Evolutionary conservation across 2,888 invertebrate genomes (phyloP).

Genomic region (Mylabris sibirica): DNA sequence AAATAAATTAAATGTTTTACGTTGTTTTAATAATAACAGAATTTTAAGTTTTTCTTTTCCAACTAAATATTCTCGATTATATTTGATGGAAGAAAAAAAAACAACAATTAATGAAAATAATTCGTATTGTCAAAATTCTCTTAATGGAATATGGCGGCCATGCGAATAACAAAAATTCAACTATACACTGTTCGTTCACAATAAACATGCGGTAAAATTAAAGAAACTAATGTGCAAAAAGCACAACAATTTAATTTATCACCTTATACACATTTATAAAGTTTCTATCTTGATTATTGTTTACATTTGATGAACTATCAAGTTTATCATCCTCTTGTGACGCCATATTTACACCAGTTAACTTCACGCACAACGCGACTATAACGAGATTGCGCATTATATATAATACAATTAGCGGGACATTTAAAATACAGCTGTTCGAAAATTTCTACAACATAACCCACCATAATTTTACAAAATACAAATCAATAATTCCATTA

Average conservation of each 20-base stretch:
- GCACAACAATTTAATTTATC: conserved; percentile 57
- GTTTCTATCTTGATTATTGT: conserved; percentile 57
- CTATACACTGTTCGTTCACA: conserved; percentile 55
- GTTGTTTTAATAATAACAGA: conserved; percentile 12
- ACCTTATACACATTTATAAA: conserved; percentile 59
- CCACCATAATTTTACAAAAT: too few species aligned
- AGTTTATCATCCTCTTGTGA: conserved; percentile 59
- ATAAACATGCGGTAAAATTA: conserved; percentile 56
- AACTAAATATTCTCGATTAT: conserved; percentile 43
- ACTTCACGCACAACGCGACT: conserved; percentile 45
- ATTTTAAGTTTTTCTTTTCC: conserved; percentile 39
- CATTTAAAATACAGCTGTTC: background rate
- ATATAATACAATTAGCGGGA: background rate
- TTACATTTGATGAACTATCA: conserved; percentile 56
- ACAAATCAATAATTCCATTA: too few species aligned
- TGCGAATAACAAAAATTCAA: conserved; percentile 50
- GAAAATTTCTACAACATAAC: background rate
- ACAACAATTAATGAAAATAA: background rate
- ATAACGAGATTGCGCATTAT: background rate
- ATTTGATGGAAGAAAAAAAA: background rate
- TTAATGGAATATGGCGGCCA: conserved; percentile 59
- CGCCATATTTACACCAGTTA: conserved; percentile 60
- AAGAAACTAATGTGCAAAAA: conserved; percentile 56
- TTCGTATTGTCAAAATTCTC: conserved; percentile 45
- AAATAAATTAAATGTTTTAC: conserved; percentile 3